Evolutionary conservation across 2,888 invertebrate species (phyloP).

Genomic region (Mystacides longicornis): DNA sequence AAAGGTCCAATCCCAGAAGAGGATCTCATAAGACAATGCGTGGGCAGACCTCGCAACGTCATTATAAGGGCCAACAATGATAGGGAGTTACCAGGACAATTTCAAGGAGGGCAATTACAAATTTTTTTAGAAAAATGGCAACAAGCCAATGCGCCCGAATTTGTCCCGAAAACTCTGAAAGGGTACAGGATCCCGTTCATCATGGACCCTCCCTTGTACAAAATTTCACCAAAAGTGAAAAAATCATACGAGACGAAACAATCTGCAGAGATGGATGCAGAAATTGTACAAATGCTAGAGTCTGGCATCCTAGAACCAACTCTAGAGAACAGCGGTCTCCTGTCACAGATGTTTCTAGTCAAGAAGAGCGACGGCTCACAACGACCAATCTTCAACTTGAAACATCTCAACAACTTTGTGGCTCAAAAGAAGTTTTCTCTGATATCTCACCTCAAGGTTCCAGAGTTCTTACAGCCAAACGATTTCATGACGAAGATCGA

Average conservation of each 20-base stretch:
- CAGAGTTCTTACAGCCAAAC: background rate
- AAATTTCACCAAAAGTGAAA: background rate
- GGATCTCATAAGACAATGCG: no score
- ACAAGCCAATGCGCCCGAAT: background rate
- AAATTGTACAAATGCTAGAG: background rate
- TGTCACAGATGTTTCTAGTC: slow-evolving; percentile 1
- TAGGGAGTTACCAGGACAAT: no score
- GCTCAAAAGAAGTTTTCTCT: background rate
- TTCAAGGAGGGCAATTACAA: slow-evolving; percentile 6
- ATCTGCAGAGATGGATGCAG: background rate
- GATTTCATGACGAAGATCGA: background rate
- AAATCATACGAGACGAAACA: background rate
- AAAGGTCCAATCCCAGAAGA: no score
- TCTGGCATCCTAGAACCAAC: background rate
- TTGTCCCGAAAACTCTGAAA: background rate
- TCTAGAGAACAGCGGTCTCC: background rate
- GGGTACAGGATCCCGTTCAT: slow-evolving; percentile 4
- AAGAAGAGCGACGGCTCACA: background rate
- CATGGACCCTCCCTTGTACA: background rate
- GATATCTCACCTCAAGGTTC: background rate
- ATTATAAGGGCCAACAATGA: no score
- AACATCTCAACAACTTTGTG: background rate
- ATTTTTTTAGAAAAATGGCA: background rate
- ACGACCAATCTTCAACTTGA: background rate
- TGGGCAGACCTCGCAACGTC: no score